These are phyloP conservation scores for Agrochola lota DNA, from an alignment of 2,888 invertebrate species.

Conservation along the genomic window DNA sequence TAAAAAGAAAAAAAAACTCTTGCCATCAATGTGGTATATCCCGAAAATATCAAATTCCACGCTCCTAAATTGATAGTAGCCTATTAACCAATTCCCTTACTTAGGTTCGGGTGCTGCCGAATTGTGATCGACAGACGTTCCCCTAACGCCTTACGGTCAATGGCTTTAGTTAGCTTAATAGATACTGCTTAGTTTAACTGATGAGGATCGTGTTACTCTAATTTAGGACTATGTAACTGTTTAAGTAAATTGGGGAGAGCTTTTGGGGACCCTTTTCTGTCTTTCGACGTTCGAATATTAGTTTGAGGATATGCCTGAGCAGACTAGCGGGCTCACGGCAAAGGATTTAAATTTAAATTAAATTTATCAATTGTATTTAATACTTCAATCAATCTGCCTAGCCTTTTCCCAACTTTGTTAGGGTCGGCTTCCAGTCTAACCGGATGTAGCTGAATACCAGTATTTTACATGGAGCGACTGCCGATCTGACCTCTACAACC, in stretches of 20 bases:
- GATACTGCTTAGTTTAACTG: slow-evolving; percentile 16
- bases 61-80: slow-evolving; percentile 61
- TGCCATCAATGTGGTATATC: background rate
- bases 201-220: slow-evolving; percentile 31
- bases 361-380: too few relatives aligned
- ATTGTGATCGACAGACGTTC: slow-evolving; percentile 78
- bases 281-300: background rate
- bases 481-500: too few relatives aligned
- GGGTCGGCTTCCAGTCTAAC: too few relatives aligned
- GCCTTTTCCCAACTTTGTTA: too few relatives aligned
- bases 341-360: too few relatives aligned
- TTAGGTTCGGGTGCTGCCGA: slow-evolving; percentile 72
- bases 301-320: background rate
- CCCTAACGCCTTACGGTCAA: slow-evolving; percentile 73
- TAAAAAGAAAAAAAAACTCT: too few relatives aligned
- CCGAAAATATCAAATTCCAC: slow-evolving; percentile 37
- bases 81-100: slow-evolving; percentile 80
- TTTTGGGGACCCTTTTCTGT: background rate
- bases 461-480: too few relatives aligned
- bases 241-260: slow-evolving; percentile 5
- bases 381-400: too few relatives aligned
- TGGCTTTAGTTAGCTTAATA: slow-evolving; percentile 62
- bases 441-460: too few relatives aligned
- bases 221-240: slow-evolving; percentile 33
- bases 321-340: too few relatives aligned